Conservation (phyloP, 2,888 invertebrate species). For the Ditula angustiorana region DNA sequence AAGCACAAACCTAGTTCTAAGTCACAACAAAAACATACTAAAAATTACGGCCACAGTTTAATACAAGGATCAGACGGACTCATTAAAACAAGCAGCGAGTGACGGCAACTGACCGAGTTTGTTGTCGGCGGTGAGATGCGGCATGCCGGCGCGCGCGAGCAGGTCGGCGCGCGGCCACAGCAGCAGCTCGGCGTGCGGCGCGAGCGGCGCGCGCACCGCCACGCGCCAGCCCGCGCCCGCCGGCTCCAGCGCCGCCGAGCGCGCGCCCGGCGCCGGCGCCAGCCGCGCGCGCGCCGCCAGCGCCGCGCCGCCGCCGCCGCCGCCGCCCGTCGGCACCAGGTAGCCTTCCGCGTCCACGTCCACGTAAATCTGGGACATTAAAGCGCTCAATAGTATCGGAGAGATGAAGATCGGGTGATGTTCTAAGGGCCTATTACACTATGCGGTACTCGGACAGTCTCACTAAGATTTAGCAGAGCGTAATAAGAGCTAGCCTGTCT, state of each 20-base stretch:
- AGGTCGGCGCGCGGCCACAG: slow-evolving; percentile 72
- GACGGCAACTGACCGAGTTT: slow-evolving; percentile 79
- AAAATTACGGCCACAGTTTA: too few species aligned
- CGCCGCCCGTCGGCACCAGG: slow-evolving; percentile 37
- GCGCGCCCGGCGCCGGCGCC: slow-evolving; percentile 48
- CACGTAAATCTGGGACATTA: slow-evolving; percentile 56
- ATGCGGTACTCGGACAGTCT: too few species aligned
- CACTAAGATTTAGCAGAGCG: too few species aligned
- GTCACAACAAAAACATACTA: too few species aligned
- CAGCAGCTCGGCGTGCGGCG: slow-evolving; percentile 46
- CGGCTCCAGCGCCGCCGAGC: slow-evolving; percentile 42
- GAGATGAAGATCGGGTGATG: too few species aligned
- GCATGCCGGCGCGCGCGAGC: slow-evolving; percentile 88
- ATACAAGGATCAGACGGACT: too few species aligned
- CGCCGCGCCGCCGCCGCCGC: slow-evolving; percentile 33
- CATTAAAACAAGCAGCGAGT: background rate
- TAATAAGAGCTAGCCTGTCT: too few species aligned
- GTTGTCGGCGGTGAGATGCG: slow-evolving; percentile 94
- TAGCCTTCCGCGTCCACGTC: slow-evolving; percentile 56
- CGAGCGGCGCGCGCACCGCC: slow-evolving; percentile 44
- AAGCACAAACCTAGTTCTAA: too few species aligned
- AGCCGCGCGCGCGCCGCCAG: slow-evolving; percentile 41
- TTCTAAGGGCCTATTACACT: too few species aligned
- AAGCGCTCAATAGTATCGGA: too few species aligned
- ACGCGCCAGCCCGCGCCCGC: slow-evolving; percentile 38